Base-by-base conservation (phyloP, 2,113 vertebrate genomes). In the Prunella fulvescens region DNA sequence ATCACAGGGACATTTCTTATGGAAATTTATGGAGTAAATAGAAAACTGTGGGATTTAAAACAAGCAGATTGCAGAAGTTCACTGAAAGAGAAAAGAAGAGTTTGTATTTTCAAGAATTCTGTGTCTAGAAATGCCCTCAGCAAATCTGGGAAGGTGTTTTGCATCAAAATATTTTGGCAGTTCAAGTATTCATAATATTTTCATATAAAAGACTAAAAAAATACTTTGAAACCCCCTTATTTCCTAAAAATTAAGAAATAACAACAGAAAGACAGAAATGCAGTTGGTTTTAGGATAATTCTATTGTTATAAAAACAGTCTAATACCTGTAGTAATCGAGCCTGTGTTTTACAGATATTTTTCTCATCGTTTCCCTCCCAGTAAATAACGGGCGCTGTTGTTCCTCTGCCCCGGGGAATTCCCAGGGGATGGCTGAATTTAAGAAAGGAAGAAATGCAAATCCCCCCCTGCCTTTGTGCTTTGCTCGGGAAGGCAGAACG, bases 401-500 rank as follows among this genome's bases (percentile, higher is more conserved):
- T 22, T 71, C 56, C 57, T 65, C 25, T 81, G 35, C 2, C 62
- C 58, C 9, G 24, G 0, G 61, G 54, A 74, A 86, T 66, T 83
- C 76, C 80, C 86, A 25, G n/a, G 1, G 48, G 37, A 37, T 19
- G 48, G 22, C 28, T 61, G 86, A 50, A 45, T 91, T 93, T 91
- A 67, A 86, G 96, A 37, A 56, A 86, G 76, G 80, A n/a, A 48
- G 81, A 79, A 84, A 92, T 92, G 92, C 89, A 90, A 45, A 91
- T 95, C 20, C 69, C 33, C 51, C 51, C 19, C 18, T 3, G 60
- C 81, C 90, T 93, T 95, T 97, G 94, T 95, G 76, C 76, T 79
- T 20, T 20, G 53, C 83, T 88, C 51, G 9, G 56, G 14, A n/a
- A 44, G 33, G 81, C 90, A 80, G 82, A 61, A 48, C 0, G 1